Base-by-base conservation (phyloP, 2,797 vertebrate genomes). In the Scomberomorus guttatus region DNA sequence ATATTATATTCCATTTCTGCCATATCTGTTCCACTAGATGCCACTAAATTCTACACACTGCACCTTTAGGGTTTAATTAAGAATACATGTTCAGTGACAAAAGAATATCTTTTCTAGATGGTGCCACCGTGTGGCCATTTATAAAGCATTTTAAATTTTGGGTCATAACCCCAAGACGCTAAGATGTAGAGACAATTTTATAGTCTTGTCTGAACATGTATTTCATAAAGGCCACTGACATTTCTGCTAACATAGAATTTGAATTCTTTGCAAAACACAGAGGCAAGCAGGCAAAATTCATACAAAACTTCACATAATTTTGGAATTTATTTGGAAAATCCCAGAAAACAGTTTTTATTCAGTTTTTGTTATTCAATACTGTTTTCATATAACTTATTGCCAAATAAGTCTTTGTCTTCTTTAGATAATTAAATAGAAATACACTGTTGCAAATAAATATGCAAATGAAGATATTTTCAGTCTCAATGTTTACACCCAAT, bases 391-490 rank as follows among this genome's bases (percentile, higher is more conserved):
- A 17, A 17, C 4, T 5, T 51, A 3, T 29, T 32, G 20, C 20
- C n/a, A 55, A 54, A 22, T 29, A 22, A 29, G 22, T 32, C 0
- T 34, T 27, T 72, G 18, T 51, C 32, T 29, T 3, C 25, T 22
- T 29, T 17, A 4, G 37, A 15, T 20, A 12, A 13, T 50, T 39
- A 29, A 39, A 77, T 22, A 55, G 50, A 71, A 64, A 20, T 1
- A 72, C 37, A 27, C 10, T 52, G 22, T 32, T 27, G 22, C 4
- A 63, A 64, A 72, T 55, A 55, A 59, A 62, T 71, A 75, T 9
- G 24, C 18, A 54, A 61, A 27, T 58, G 0, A 11, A 22, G 42
- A 12, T 52, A 77, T 73, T 80, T 75, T 58, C 10, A 39, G 29
- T 50, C 25, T 39, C 18, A 17, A 20, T 58, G 13, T 50, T 46